A percentile compares a stretch with the other conserved stretches of the same genome.
These are phyloP conservation scores for Scomber colias DNA, from an alignment of 2,113 vertebrate species.

Conservation along the genomic window DNA sequence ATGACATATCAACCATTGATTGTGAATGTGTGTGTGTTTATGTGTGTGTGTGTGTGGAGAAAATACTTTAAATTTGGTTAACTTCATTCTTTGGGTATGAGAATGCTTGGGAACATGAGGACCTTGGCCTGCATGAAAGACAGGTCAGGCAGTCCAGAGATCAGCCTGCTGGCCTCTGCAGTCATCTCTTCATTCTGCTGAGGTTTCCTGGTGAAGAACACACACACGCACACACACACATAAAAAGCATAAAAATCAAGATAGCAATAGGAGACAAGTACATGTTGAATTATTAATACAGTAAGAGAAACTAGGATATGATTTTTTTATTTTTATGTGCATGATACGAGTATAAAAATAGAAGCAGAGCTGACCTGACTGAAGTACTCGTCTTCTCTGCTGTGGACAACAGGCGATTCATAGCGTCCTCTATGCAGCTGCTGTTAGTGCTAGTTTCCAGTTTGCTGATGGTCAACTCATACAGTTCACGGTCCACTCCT, in stretches of 20 bases:
- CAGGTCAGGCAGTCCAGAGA: constrained; percentile 88
- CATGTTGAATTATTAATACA: neutral
- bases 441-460: constrained; percentile 85
- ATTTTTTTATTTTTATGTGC: neutral
- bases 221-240: constrained; percentile 2
- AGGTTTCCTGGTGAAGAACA: constrained; percentile 83
- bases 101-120: constrained; percentile 92
- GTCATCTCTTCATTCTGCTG: constrained; percentile 89
- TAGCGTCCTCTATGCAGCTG: constrained; percentile 86
- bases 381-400: constrained; percentile 90
- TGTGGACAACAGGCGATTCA: constrained; percentile 92
- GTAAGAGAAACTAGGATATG: no score
- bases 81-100: constrained; percentile 73
- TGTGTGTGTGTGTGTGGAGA: neutral
- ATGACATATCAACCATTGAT: no score
- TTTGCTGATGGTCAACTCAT: constrained; percentile 93
- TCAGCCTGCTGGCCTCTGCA: constrained; percentile 88
- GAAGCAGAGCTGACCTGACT: constrained; percentile 84
- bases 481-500: constrained; percentile 95
- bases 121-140: constrained; percentile 94
- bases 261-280: neutral
- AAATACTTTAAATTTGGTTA: no score
- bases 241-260: neutral
- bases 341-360: neutral
- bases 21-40: neutral